Percentiles rank a stretch among this genome's conserved stretches.
These are phyloP conservation scores for Antitype chi DNA, from an alignment of 2,888 invertebrate species.

Conservation along the genomic window DNA sequence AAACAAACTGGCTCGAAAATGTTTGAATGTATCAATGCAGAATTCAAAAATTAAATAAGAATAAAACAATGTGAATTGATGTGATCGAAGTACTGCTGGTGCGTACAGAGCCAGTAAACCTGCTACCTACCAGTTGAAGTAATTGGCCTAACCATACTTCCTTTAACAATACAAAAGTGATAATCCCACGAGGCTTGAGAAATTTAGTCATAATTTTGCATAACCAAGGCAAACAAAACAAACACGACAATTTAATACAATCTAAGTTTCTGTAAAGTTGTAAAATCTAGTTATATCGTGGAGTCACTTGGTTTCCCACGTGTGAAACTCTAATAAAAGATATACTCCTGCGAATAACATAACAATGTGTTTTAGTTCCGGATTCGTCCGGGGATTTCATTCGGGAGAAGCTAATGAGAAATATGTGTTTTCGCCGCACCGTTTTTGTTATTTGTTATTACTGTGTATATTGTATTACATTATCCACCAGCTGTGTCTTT, in stretches of 20 bases:
- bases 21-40: neutral
- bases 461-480: neutral
- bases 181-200: neutral
- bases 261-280: slow-evolving; percentile 6
- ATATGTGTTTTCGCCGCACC: neutral
- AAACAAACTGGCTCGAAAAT: neutral
- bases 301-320: slow-evolving; percentile 48
- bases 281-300: slow-evolving; percentile 28
- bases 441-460: neutral
- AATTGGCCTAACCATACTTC: neutral
- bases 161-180: neutral
- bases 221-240: neutral
- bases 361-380: slow-evolving; percentile 62
- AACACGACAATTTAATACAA: slow-evolving; percentile 2
- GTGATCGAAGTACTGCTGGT: neutral
- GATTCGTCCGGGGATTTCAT: slow-evolving; percentile 28
- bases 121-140: neutral
- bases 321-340: slow-evolving; percentile 37
- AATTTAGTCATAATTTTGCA: slow-evolving; percentile 5
- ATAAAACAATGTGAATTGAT: neutral
- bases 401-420: slow-evolving; percentile 1
- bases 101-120: neutral
- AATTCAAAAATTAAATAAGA: neutral
- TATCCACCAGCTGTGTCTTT: neutral
- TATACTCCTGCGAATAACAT: slow-evolving; percentile 45